phyloP scores from a whole-genome alignment of 2,797 vertebrate genomes.

The Gila robusta region DNA sequence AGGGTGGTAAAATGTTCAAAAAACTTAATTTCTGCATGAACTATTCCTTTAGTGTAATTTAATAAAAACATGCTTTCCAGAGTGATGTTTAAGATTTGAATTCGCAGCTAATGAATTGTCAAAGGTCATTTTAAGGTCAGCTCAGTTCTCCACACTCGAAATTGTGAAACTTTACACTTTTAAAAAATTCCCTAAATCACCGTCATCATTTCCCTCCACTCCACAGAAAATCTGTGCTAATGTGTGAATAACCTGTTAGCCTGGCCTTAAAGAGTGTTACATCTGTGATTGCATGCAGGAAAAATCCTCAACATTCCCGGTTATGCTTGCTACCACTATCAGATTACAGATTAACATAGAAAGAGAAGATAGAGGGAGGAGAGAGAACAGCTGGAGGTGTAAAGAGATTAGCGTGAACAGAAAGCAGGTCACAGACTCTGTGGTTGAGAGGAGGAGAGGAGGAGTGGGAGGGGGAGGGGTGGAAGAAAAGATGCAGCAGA shows the following conservation, averaged over 20 bases:
- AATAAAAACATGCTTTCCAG: background rate
- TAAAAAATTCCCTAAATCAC: background rate
- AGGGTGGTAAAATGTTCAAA: background rate
- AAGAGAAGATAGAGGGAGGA: slow-evolving; percentile 30
- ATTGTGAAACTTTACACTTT: slow-evolving; percentile 18
- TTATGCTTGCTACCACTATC: slow-evolving; percentile 39
- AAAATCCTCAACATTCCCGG: slow-evolving; percentile 20
- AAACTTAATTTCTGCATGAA: background rate
- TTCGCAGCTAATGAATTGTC: background rate
- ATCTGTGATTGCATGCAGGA: background rate
- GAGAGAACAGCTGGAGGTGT: slow-evolving; percentile 59
- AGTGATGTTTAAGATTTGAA: background rate
- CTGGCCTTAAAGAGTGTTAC: background rate
- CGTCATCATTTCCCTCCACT: background rate
- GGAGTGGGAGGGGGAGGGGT: background rate
- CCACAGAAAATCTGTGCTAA: background rate
- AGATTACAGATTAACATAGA: slow-evolving; percentile 46
- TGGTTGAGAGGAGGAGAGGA: slow-evolving; percentile 24
- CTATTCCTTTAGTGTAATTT: background rate
- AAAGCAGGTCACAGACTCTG: slow-evolving; percentile 45
- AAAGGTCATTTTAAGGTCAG: slow-evolving; percentile 24
- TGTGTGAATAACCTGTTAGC: slow-evolving; percentile 12
- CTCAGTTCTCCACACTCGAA: slow-evolving; percentile 2
- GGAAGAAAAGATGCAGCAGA: slow-evolving; percentile 18
- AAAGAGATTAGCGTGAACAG: slow-evolving; percentile 56